Percentiles rank a stretch among this genome's conserved stretches.
Evolutionary conservation across 2,113 vertebrate genomes (phyloP).

Genomic region (Boleophthalmus pectinirostris): DNA sequence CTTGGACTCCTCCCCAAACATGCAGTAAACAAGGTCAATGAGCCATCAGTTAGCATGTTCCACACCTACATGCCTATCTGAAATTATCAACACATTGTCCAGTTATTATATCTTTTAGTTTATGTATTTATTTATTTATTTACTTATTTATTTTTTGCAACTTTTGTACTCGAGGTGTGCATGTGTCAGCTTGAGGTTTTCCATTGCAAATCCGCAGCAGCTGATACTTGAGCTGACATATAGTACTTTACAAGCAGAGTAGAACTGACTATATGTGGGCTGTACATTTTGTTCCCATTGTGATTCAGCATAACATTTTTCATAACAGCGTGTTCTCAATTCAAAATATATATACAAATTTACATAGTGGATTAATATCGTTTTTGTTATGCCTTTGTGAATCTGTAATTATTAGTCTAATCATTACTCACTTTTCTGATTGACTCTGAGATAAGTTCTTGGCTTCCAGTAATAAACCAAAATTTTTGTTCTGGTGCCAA

Average conservation of each 20-base stretch:
- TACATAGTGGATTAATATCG: no score
- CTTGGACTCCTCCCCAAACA: not conserved
- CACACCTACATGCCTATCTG: not conserved
- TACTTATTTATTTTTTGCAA: not conserved
- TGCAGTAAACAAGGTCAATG: conserved; percentile 14
- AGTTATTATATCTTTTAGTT: no score
- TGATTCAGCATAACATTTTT: not conserved
- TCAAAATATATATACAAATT: not conserved
- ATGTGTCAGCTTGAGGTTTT: not conserved
- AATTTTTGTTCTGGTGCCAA: not conserved
- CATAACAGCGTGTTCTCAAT: no score
- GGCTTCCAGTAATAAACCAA: not conserved
- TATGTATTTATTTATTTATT: no score
- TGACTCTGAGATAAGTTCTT: not conserved
- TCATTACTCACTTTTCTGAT: not conserved
- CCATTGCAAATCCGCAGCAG: not conserved
- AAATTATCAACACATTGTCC: no score
- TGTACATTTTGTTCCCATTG: not conserved
- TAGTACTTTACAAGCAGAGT: not conserved
- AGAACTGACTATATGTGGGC: not conserved
- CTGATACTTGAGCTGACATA: conserved; percentile 11
- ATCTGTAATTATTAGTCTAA: not conserved
- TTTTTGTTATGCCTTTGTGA: no score
- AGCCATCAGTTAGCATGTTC: not conserved
- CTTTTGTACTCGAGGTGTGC: not conserved